These are phyloP conservation scores for Drosophila subquinaria DNA, from an alignment of 2,888 invertebrate species.

Conservation along the genomic window DNA sequence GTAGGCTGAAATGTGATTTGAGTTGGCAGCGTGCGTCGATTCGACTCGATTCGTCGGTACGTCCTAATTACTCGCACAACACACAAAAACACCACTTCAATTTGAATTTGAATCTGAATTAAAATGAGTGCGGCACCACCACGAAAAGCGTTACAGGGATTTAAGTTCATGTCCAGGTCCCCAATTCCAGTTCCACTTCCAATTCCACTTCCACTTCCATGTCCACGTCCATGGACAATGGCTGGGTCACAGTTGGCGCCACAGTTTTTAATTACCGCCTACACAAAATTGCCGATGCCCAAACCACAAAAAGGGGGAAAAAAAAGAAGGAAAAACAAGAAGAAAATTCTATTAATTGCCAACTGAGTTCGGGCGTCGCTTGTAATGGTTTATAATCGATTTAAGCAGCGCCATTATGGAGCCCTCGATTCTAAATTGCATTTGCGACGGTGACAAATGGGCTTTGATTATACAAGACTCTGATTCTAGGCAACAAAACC, in stretches of 20 bases:
- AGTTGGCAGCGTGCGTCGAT: slow-evolving; percentile 69
- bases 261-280: slow-evolving; percentile 77
- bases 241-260: slow-evolving; percentile 73
- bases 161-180: slow-evolving; percentile 14
- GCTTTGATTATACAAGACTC: slow-evolving; percentile 19
- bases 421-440: slow-evolving; percentile 50
- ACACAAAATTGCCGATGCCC: slow-evolving; percentile 70
- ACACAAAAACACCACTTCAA: slow-evolving; percentile 77
- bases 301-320: slow-evolving; percentile 30
- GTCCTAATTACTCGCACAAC: slow-evolving; percentile 78
- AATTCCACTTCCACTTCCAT: not conserved
- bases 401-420: slow-evolving; percentile 64
- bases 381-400: slow-evolving; percentile 76
- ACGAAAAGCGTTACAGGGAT: slow-evolving; percentile 11
- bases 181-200: not conserved
- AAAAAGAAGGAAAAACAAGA: slow-evolving; percentile 13
- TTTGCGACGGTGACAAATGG: slow-evolving; percentile 66
- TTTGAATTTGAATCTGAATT: slow-evolving; percentile 76
- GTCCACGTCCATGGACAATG: slow-evolving; percentile 12
- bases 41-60: slow-evolving; percentile 46
- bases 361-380: slow-evolving; percentile 48
- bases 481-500: not conserved
- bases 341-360: slow-evolving; percentile 69
- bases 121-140: slow-evolving; percentile 59
- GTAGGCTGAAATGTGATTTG: slow-evolving; percentile 62